These are phyloP conservation scores for Myiopsitta monachus DNA, from an alignment of 2,113 vertebrate genomes.

Conservation along the genomic window DNA sequence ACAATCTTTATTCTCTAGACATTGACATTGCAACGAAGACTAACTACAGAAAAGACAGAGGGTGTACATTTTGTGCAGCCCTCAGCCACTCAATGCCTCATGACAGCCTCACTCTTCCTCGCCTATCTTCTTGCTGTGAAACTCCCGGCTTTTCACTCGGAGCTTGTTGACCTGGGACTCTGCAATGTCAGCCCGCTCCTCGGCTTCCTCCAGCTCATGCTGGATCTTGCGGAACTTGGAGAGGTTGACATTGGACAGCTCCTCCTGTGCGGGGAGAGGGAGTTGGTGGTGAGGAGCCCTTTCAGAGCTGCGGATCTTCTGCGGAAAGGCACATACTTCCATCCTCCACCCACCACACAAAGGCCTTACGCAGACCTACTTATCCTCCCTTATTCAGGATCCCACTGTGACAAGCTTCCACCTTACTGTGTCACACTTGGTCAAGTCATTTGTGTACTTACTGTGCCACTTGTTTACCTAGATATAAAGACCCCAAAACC, in stretches of 20 bases:
- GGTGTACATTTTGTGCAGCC: not conserved
- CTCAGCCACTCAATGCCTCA: not conserved
- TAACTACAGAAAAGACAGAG: not conserved
- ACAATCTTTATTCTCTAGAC: not conserved
- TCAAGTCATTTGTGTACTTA: not conserved
- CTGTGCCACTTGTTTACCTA: not conserved
- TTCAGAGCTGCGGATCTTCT: not conserved
- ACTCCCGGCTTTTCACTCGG: not conserved
- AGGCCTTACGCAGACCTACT: not conserved
- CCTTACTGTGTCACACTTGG: not conserved
- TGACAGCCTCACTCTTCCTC: not conserved
- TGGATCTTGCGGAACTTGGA: constrained; percentile 76
- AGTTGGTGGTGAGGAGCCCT: not conserved
- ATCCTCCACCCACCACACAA: not conserved
- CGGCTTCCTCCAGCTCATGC: constrained; percentile 78
- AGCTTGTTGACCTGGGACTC: constrained; percentile 84
- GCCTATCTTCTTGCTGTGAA: not conserved
- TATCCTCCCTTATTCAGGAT: not conserved
- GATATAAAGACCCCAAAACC: not conserved
- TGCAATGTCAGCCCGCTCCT: constrained; percentile 80
- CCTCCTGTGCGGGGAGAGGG: constrained; percentile 53
- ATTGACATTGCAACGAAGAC: not conserved
- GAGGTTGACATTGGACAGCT: constrained; percentile 72
- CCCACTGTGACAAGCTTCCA: not conserved
- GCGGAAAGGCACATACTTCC: not conserved